Evolutionary conservation across 2,113 vertebrate genomes (phyloP).

Genomic region (Eretmochelys imbricata): DNA sequence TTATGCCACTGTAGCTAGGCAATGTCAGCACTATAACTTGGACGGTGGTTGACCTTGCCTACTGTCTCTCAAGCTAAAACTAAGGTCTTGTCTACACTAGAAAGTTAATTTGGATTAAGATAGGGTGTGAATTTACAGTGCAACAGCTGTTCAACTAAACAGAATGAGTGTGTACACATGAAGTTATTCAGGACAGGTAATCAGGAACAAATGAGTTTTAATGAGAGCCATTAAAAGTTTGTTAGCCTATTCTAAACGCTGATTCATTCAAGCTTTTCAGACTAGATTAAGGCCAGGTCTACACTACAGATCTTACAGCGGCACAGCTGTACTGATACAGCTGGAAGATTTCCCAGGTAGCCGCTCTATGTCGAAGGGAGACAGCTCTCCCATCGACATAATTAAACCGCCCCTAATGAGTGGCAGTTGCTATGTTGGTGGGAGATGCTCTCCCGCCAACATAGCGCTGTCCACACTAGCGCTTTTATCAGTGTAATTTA

Average conservation of each 20-base stretch:
- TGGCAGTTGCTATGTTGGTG: no score
- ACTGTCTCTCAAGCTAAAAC: neutral
- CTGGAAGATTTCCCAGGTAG: no score
- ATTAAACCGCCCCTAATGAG: no score
- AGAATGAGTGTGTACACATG: neutral
- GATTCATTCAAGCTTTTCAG: neutral
- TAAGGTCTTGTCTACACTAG: neutral
- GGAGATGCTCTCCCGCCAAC: no score
- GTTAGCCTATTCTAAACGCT: neutral
- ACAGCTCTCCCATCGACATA: no score
- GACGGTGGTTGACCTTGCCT: neutral
- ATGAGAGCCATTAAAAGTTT: neutral
- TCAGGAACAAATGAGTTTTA: neutral
- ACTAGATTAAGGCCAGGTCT: neutral
- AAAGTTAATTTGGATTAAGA: neutral
- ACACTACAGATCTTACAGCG: no score
- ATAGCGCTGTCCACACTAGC: no score
- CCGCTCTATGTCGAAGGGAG: no score
- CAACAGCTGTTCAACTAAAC: neutral
- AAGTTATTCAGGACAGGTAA: neutral
- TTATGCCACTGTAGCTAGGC: neutral
- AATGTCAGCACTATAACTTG: rapidly evolving
- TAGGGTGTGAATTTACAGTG: neutral
- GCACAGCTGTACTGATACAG: no score
- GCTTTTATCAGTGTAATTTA: no score